A percentile compares a stretch with the other conserved stretches of the same genome.
Evolutionary conservation across 2,888 invertebrate genomes (phyloP).

Genomic region (Fabriciana adippe): DNA sequence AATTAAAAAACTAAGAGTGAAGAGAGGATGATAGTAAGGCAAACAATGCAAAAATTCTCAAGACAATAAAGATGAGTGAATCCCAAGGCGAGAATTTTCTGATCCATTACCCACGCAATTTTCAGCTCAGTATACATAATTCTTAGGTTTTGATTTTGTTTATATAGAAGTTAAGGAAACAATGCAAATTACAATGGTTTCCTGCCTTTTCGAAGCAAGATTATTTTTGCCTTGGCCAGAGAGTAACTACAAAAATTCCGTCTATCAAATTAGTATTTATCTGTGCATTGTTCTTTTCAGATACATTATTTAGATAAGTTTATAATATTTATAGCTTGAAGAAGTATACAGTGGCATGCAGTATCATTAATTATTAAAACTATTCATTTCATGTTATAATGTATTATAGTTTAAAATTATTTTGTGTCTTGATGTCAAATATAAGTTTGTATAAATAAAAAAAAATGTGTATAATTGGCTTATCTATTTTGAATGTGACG

Average conservation of each 20-base stretch:
- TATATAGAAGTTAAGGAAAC: conserved; percentile 36
- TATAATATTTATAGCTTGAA: conserved; percentile 19
- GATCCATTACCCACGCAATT: conserved; percentile 7
- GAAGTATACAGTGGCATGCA: conserved; percentile 11
- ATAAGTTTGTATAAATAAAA: conserved; percentile 3
- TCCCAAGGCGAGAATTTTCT: conserved; percentile 7
- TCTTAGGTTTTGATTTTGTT: conserved; percentile 16
- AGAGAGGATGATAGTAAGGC: conserved; percentile 3
- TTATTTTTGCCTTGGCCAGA: conserved; percentile 46
- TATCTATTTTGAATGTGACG: not conserved
- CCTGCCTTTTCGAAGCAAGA: conserved; percentile 45
- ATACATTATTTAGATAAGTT: conserved; percentile 40
- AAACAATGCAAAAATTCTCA: conserved; percentile 18
- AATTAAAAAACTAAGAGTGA: conserved; percentile 5
- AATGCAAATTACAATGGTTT: conserved; percentile 42
- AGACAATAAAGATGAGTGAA: conserved; percentile 25
- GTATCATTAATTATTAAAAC: conserved; percentile 1
- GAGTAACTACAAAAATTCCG: conserved; percentile 44
- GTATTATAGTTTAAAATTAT: too few species aligned
- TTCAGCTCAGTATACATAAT: conserved; percentile 8
- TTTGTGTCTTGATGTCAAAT: not conserved
- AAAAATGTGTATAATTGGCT: not conserved
- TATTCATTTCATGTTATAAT: not conserved
- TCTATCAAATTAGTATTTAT: conserved; percentile 44
- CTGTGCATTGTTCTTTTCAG: conserved; percentile 45